Evolutionary conservation across 1,140 invertebrate species (phyloP).

Genomic region (Atta colombica): DNA sequence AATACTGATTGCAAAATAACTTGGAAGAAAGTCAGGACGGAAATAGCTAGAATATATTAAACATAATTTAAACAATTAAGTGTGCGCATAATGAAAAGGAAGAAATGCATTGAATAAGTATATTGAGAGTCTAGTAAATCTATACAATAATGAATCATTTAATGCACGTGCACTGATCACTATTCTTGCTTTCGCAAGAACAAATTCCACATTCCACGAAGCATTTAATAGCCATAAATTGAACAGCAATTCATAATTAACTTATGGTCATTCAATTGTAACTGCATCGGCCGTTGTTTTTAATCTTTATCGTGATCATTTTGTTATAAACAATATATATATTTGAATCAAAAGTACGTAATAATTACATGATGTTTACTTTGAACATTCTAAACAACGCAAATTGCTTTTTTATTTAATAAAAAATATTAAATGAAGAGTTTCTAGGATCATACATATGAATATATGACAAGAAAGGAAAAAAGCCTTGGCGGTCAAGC

Average conservation of each 20-base stretch:
- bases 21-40: neutral
- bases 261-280: neutral
- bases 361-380: neutral
- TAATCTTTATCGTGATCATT: neutral
- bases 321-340: slow-evolving; percentile 24
- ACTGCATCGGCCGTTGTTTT: neutral
- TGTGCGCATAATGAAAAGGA: neutral
- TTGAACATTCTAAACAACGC: neutral
- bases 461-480: too few relatives aligned
- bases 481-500: too few relatives aligned
- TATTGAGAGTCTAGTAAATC: neutral
- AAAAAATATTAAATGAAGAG: neutral
- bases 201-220: slow-evolving; percentile 35
- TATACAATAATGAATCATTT: slow-evolving; percentile 6
- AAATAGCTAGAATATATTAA: neutral
- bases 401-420: neutral
- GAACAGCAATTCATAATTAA: slow-evolving; percentile 11
- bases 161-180: neutral
- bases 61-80: neutral
- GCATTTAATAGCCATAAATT: slow-evolving; percentile 9
- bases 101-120: slow-evolving; percentile 17
- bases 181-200: slow-evolving; percentile 39
- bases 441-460: too few relatives aligned
- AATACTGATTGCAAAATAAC: neutral
- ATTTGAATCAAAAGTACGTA: neutral